Evolutionary conservation across 2,113 vertebrate genomes (phyloP).

Genomic region (Ammodytes marinus): DNA sequence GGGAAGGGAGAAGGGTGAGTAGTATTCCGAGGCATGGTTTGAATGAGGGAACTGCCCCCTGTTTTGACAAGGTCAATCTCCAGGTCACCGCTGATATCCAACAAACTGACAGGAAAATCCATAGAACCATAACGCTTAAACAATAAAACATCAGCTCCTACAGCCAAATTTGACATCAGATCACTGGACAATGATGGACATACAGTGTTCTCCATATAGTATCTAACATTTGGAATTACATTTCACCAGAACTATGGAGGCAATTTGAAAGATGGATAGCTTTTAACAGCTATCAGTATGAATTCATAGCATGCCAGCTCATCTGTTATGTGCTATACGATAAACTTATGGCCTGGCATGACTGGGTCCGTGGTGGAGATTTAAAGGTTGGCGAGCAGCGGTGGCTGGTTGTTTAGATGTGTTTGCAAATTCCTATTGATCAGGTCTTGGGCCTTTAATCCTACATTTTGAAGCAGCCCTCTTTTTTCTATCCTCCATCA

Average conservation of each 20-base stretch:
- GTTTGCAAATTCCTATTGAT: conserved; percentile 66
- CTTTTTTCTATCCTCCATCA: conserved; percentile 37
- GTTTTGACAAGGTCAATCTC: conserved; percentile 78
- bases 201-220: conserved; percentile 59
- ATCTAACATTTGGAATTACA: conserved; percentile 70
- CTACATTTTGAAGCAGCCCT: conserved; percentile 11
- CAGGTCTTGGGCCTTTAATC: conserved; percentile 55
- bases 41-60: conserved; percentile 41
- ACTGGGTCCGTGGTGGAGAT: conserved; percentile 46
- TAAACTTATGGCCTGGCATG: conserved; percentile 58
- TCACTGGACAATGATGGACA: conserved; percentile 76
- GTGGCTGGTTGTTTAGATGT: conserved; percentile 39
- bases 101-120: conserved; percentile 80
- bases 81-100: conserved; percentile 75
- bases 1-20: conserved; percentile 1
- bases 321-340: conserved; percentile 40
- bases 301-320: conserved; percentile 44
- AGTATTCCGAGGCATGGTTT: conserved; percentile 34
- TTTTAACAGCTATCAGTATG: conserved; percentile 65
- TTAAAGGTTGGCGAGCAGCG: conserved; percentile 45
- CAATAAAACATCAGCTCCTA: conserved; percentile 79
- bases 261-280: conserved; percentile 73
- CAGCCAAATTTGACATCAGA: conserved; percentile 66
- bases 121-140: conserved; percentile 78
- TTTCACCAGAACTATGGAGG: conserved; percentile 57